Evolutionary conservation across 2,113 vertebrate species (phyloP).

Genomic region (Tauraco erythrolophus): DNA sequence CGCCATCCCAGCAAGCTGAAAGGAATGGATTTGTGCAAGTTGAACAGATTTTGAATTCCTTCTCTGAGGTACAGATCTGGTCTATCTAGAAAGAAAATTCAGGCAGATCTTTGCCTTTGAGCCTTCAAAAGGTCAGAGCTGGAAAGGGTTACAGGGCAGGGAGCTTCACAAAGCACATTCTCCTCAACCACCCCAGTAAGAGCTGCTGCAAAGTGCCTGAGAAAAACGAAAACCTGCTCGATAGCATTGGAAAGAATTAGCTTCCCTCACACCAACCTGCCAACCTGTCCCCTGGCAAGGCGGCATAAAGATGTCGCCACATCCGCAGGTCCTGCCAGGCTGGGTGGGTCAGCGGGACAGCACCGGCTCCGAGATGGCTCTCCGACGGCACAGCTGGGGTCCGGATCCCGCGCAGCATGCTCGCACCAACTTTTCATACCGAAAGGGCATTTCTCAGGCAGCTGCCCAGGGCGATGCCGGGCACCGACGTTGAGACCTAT

Average conservation of each 20-base stretch:
- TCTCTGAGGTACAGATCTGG: neutral
- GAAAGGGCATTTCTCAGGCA: neutral
- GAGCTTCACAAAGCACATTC: neutral
- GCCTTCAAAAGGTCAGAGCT: neutral
- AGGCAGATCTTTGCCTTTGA: neutral
- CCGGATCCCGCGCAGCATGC: neutral
- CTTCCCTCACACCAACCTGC: neutral
- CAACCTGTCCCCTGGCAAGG: neutral
- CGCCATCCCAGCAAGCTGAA: neutral
- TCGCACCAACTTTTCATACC: neutral
- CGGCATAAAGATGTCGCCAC: neutral
- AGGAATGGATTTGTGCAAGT: neutral
- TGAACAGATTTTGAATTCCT: neutral
- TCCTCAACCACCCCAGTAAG: neutral
- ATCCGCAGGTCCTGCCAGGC: neutral
- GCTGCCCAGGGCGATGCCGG: neutral
- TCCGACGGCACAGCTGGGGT: fast-evolving
- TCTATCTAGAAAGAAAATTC: neutral
- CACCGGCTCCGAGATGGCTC: neutral
- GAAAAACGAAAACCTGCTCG: neutral
- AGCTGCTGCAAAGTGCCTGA: neutral
- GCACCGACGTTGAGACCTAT: neutral
- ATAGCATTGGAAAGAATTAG: neutral
- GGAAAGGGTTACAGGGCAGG: neutral
- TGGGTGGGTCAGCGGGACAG: neutral